Evolutionary conservation across 2,888 invertebrate genomes (phyloP), one percentile per base, ranked within the genome.

Genomic region (Perizoma flavofasciatum): DNA sequence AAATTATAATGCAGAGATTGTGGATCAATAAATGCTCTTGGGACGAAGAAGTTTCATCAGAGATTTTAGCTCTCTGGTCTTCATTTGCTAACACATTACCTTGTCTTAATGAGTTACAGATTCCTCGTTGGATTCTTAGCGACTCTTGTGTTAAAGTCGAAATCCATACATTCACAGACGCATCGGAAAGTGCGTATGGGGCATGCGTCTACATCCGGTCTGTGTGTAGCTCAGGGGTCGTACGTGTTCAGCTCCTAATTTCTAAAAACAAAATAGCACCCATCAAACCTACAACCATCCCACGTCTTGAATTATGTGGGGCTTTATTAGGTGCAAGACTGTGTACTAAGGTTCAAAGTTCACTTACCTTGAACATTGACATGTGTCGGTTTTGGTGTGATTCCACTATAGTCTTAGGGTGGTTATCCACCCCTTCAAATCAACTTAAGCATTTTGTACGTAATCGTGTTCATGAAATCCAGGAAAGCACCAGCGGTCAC

Each of bases 291-390:
- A 64, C 61, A 1, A 71, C 69, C 2, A 68, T 63, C 39, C 69
- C 69, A 54, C 66, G 74, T 4, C 47, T 75, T 4, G 77, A 78
- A 46, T 55, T 77, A 1, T 74, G 72, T 45, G 74, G 65, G 2
- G 73, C 71, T 0, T 51, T 73, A 32, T 22, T 74, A 40, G 67
- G 66, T 45, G 43, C 66, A 34, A 61, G 69, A 50, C 51, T 77
- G 22, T 65, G 56, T 7, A 41, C 33, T 4, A 72, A 66, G 22
- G 55, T 72, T 9, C 35, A 43, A 6, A 11, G 54, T n/a, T 65
- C 70, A 22, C 7, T 72, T 32, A 63, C 54, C 1, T 3, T 66
- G 3, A 11, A 37, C 6, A 10, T 47, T 7, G 34, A 43, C 43
- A 43, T 43, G 43, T 52, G 44, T 11, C 10, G 11, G 4, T 52